phyloP scores from a whole-genome alignment of 2,113 vertebrate genomes.

The Chroicocephalus ridibundus region DNA sequence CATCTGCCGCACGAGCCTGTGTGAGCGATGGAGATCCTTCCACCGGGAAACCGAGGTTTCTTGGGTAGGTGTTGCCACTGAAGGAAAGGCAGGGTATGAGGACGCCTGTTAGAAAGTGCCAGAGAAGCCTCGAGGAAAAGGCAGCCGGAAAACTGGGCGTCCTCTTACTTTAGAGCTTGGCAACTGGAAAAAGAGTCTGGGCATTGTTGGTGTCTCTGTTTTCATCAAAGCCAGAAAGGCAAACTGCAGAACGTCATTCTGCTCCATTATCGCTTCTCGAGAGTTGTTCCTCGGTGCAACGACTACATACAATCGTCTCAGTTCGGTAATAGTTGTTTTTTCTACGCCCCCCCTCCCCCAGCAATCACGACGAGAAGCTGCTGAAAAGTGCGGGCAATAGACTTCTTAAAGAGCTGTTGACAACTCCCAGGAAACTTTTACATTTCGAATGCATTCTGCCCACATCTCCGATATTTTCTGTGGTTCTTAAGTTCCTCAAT shows the following conservation, averaged over 20 bases:
- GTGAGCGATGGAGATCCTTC: background rate
- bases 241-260: fast-evolving
- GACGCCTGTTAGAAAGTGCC: background rate
- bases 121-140: background rate
- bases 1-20: fast-evolving
- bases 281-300: background rate
- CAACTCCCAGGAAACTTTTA: slow-evolving; percentile 45
- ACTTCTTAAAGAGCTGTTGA: slow-evolving; percentile 39
- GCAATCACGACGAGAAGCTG: slow-evolving; percentile 26
- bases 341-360: background rate
- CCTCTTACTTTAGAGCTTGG: background rate
- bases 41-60: background rate
- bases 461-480: slow-evolving; percentile 26
- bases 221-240: background rate
- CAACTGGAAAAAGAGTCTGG: background rate
- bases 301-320: background rate
- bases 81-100: background rate
- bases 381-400: background rate
- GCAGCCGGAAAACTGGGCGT: background rate
- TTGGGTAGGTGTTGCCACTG: fast-evolving
- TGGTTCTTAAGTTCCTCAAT: slow-evolving; percentile 22
- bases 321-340: background rate
- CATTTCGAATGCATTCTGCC: slow-evolving; percentile 32
- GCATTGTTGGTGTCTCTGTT: background rate
- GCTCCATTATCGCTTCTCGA: background rate